Base-by-base conservation (phyloP, 2,888 invertebrate genomes). In the Parthenolecanium corni region DNA sequence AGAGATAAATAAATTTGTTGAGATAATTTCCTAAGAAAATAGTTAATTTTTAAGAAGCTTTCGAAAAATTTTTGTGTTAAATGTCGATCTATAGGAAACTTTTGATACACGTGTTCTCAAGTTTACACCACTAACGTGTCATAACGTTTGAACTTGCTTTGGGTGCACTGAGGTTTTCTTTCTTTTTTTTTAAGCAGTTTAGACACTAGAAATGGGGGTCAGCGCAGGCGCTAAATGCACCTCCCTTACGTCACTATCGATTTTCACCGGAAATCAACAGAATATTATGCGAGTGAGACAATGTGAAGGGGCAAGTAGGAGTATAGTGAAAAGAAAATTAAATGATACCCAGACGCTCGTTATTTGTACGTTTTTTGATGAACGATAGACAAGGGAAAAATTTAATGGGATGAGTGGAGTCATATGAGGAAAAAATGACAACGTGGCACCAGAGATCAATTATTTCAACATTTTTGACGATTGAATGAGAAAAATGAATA, bases 191-290 rank as follows among this genome's bases (percentile, higher is more conserved):
- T 31, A 4, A 4, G 9, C 4, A 31, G 5, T 31, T 18, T 21
- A 36, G 12, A 6, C 21, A 51, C 14, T 16, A 36, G 47, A 49
- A 47, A 24, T 38, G 20, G 12, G 23, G 36, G 49, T 36, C 9
- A 16, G 47, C 58, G 58, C 58, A 58, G 16, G 58, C 58, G 58
- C 56, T 18, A 24, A 57, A 42, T 21, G 38, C 38, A 6, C 51
- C 51, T 49, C 58, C 58, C 58, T 58, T 49, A 11, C 49, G 58
- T 38, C 49, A 36, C 58, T 58, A 58, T 58, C 23, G 58, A 58
- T 58, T 58, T 58, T 58, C 38, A 58, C 58, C 49, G 58, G 47
- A 49, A 58, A 58, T 58, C 58, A 58, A 58, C 47, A 21, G 24
- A 52, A 25, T 58, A 36, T 25, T 24, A 31, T 31, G 36, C 31